Conservation (phyloP, 1,140 invertebrate genomes). For the Epicauta chinensis region DNA sequence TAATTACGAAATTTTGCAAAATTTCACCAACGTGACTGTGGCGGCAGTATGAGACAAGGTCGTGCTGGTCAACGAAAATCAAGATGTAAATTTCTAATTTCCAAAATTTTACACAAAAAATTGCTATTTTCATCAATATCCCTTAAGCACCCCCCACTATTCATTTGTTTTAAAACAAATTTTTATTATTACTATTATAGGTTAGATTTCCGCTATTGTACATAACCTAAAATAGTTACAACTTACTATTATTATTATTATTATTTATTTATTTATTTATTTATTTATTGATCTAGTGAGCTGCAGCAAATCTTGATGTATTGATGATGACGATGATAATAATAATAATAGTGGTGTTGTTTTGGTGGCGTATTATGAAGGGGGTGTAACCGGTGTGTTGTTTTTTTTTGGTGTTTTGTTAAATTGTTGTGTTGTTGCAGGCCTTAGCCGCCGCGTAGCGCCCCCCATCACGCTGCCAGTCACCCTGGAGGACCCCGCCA, state of each 20-base stretch:
- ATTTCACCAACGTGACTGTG: conserved; percentile 26
- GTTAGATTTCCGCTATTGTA: conserved; percentile 14
- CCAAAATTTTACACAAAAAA: too few relatives aligned
- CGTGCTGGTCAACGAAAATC: conserved; percentile 46
- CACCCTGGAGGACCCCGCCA: conserved; percentile 62
- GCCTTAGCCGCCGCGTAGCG: conserved; percentile 59
- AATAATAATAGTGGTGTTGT: too few relatives aligned
- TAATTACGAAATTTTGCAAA: conserved; percentile 12
- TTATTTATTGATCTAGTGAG: too few relatives aligned
- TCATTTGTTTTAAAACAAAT: background rate
- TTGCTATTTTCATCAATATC: too few relatives aligned
- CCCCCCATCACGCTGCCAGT: conserved; percentile 57
- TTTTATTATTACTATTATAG: conserved; percentile 1
- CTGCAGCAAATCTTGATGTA: too few relatives aligned
- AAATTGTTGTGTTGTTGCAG: conserved; percentile 44
- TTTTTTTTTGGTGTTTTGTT: background rate
- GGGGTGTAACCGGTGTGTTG: conserved; percentile 14
- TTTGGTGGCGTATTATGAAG: background rate
- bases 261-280: too few relatives aligned
- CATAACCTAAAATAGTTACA: conserved; percentile 20
- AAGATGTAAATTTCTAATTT: conserved; percentile 43
- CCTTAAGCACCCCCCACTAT: too few relatives aligned
- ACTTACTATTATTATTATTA: too few relatives aligned
- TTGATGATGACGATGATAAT: too few relatives aligned
- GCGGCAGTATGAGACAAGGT: conserved; percentile 47